These are phyloP conservation scores for Poliocrania exsul DNA, from an alignment of 2,797 vertebrate species.

Conservation along the genomic window DNA sequence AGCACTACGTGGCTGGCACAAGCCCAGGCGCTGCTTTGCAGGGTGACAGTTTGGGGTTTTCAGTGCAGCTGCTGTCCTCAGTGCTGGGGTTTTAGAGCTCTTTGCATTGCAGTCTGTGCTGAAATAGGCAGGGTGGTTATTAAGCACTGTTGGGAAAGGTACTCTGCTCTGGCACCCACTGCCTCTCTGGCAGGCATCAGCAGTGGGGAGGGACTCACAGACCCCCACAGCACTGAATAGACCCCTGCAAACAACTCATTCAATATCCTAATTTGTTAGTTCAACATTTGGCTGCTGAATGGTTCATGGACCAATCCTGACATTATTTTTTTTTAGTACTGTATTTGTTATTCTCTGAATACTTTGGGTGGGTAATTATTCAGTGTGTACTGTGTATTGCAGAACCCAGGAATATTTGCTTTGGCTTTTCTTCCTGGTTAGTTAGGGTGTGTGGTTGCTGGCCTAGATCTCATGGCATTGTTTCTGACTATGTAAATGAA, in stretches of 20 bases:
- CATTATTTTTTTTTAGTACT: neutral
- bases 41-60: neutral
- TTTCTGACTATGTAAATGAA: slow-evolving; percentile 54
- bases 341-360: neutral
- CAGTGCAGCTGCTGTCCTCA: neutral
- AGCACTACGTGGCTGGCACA: neutral
- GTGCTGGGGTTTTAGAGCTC: neutral
- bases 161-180: neutral
- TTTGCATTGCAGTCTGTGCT: neutral
- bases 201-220: neutral
- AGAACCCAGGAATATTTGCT: slow-evolving; percentile 52
- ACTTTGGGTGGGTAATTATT: neutral
- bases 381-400: neutral
- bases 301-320: neutral
- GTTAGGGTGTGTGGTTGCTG: slow-evolving; percentile 24
- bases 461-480: slow-evolving; percentile 44
- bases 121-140: neutral
- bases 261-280: neutral
- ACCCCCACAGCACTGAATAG: fast-evolving
- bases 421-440: slow-evolving; percentile 52
- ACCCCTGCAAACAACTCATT: fast-evolving
- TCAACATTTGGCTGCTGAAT: neutral
- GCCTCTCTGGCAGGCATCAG: fast-evolving
- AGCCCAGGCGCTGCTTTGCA: neutral
- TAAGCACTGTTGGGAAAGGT: fast-evolving